phyloP scores from a whole-genome alignment of 1,140 invertebrate species.

The Akabosia matsudoensis region DNA sequence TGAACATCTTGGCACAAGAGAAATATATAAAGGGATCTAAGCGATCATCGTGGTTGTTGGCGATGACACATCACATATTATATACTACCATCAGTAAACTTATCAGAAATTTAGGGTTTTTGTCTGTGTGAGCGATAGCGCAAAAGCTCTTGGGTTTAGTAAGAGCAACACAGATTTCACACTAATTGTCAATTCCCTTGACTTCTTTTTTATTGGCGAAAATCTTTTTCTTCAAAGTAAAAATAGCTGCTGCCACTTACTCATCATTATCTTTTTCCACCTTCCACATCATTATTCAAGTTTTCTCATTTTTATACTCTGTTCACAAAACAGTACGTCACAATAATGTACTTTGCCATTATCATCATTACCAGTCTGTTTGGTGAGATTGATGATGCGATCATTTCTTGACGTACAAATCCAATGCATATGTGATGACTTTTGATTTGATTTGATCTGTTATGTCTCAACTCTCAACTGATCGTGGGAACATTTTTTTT shows the following conservation, averaged over 20 bases:
- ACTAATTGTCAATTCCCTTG: background rate
- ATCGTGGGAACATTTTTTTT: background rate
- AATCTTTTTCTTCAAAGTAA: background rate
- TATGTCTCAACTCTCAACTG: background rate
- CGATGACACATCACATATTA: constrained; percentile 16
- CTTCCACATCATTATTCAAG: background rate
- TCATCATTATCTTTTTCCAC: background rate
- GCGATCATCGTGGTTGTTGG: background rate
- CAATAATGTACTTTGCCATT: background rate
- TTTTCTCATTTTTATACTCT: background rate
- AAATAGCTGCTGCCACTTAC: background rate
- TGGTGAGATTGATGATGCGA: constrained; percentile 1
- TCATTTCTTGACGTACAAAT: background rate
- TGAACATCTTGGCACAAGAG: background rate
- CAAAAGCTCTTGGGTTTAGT: background rate
- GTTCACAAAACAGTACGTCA: background rate
- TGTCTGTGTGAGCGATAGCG: background rate
- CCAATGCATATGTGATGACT: constrained; percentile 9
- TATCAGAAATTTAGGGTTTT: too few relatives aligned
- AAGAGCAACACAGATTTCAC: constrained; percentile 5
- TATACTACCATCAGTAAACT: background rate
- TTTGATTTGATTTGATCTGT: constrained; percentile 13
- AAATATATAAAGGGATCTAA: background rate
- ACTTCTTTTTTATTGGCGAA: constrained; percentile 7
- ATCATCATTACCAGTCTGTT: background rate